phyloP scores from a whole-genome alignment of 2,888 invertebrate genomes.

The Temnothorax rugatulus region DNA sequence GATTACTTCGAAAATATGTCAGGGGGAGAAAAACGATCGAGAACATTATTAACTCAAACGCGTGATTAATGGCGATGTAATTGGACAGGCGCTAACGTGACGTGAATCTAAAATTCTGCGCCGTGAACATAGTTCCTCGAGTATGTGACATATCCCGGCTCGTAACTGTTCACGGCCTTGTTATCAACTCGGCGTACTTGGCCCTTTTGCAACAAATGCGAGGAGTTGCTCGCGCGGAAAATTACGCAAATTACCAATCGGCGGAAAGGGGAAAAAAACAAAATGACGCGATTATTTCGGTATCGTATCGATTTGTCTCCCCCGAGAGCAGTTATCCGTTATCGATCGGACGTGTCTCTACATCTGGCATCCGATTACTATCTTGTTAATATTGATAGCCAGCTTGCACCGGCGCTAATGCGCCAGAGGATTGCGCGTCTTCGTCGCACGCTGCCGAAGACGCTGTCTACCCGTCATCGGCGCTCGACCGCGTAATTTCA shows the following conservation, averaged over 20 bases:
- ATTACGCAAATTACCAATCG: not conserved
- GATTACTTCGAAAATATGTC: slow-evolving; percentile 19
- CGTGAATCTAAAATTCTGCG: slow-evolving; percentile 49
- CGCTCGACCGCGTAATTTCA: slow-evolving; percentile 48
- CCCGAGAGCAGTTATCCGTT: slow-evolving; percentile 24
- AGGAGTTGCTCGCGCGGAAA: not conserved
- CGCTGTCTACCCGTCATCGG: slow-evolving; percentile 44
- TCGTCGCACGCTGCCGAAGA: slow-evolving; percentile 47
- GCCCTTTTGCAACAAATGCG: slow-evolving; percentile 6
- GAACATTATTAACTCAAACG: slow-evolving; percentile 30
- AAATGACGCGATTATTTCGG: not conserved
- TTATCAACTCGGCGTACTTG: slow-evolving; percentile 23
- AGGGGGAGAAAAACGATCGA: not conserved
- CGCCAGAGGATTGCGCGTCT: slow-evolving; percentile 68
- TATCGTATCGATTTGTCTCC: slow-evolving; percentile 23
- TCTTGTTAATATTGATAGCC: slow-evolving; percentile 81
- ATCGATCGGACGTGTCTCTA: slow-evolving; percentile 62
- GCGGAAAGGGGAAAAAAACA: not conserved
- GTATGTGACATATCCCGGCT: slow-evolving; percentile 28
- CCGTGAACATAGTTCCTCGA: slow-evolving; percentile 34
- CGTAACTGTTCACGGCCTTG: slow-evolving; percentile 41
- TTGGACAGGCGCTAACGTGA: slow-evolving; percentile 44
- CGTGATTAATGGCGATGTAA: slow-evolving; percentile 35
- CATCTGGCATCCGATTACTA: slow-evolving; percentile 64
- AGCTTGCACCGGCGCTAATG: slow-evolving; percentile 74